phyloP scores from a whole-genome alignment of 2,888 invertebrate species.

The Notodonta dromedarius region DNA sequence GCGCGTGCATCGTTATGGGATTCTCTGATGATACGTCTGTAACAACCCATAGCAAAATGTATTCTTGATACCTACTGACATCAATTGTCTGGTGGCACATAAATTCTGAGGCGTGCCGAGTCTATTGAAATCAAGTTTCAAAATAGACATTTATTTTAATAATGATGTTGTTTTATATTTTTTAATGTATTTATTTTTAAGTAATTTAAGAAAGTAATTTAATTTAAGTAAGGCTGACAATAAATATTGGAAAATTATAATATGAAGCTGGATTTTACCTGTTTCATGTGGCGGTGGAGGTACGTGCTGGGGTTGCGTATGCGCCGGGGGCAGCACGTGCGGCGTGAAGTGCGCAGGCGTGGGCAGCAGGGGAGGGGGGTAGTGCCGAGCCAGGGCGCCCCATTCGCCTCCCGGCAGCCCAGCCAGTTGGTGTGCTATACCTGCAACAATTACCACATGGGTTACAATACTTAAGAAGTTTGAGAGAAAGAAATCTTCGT shows the following conservation, averaged over 20 bases:
- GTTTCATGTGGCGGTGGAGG: constrained; percentile 82
- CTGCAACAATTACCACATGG: constrained; percentile 60
- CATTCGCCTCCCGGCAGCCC: constrained; percentile 87
- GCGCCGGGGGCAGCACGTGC: constrained; percentile 81
- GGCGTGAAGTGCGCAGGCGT: constrained; percentile 84
- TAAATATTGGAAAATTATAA: no score
- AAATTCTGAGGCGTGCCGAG: no score
- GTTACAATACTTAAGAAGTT: no score
- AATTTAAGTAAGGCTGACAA: no score
- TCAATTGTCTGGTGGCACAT: no score
- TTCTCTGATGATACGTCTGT: constrained; percentile 73
- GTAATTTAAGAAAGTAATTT: no score
- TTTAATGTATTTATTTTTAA: no score
- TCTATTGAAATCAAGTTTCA: no score
- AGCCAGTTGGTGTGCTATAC: constrained; percentile 90
- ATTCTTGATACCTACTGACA: no score
- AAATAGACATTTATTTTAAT: no score
- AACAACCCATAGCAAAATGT: constrained; percentile 14
- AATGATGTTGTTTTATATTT: no score
- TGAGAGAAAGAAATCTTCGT: no score
- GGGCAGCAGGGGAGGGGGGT: constrained; percentile 77
- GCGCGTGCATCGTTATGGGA: constrained; percentile 82
- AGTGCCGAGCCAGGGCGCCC: constrained; percentile 87
- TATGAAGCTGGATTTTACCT: constrained; percentile 45
- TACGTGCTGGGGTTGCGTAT: constrained; percentile 74